Evolutionary conservation across 2,888 invertebrate genomes (phyloP).

Genomic region (Ectobius pallidus): DNA sequence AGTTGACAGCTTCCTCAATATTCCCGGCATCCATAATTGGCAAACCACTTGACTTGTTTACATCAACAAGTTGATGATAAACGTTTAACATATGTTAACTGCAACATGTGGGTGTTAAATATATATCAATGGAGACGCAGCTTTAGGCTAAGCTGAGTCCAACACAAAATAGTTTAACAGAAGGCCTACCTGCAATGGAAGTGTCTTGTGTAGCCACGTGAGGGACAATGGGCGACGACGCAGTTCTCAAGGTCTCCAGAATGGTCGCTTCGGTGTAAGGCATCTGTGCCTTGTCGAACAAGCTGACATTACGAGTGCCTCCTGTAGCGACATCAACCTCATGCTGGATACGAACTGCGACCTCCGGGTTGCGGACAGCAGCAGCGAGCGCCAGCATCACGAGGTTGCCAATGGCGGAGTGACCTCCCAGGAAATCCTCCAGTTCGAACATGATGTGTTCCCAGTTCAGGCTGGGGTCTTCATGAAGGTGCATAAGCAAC

Average conservation of each 20-base stretch:
- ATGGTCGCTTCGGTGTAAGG: constrained; percentile 84
- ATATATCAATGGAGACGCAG: no score
- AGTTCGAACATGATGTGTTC: constrained; percentile 81
- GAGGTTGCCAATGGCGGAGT: constrained; percentile 85
- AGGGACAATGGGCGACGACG: constrained; percentile 89
- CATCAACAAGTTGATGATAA: no score
- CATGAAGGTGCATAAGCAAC: constrained; percentile 70
- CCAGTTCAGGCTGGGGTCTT: constrained; percentile 71
- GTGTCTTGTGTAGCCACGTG: constrained; percentile 84
- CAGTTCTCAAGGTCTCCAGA: constrained; percentile 76
- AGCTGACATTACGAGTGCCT: constrained; percentile 62
- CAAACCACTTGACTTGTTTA: no score
- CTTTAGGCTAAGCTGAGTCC: no score
- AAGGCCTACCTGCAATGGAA: constrained; percentile 65
- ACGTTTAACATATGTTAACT: no score
- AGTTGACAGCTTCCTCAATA: no score
- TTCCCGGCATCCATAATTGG: no score
- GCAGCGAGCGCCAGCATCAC: constrained; percentile 77
- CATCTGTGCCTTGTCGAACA: constrained; percentile 70
- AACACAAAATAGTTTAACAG: no score
- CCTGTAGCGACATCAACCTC: constrained; percentile 71
- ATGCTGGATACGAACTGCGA: constrained; percentile 67
- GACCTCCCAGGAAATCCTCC: constrained; percentile 88
- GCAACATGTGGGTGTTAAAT: no score
- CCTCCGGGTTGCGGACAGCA: constrained; percentile 67